Percentiles rank a stretch among this genome's conserved stretches.
Evolutionary conservation across 1,140 invertebrate species (phyloP).

Genomic region (Tetramorium parvispinum): DNA sequence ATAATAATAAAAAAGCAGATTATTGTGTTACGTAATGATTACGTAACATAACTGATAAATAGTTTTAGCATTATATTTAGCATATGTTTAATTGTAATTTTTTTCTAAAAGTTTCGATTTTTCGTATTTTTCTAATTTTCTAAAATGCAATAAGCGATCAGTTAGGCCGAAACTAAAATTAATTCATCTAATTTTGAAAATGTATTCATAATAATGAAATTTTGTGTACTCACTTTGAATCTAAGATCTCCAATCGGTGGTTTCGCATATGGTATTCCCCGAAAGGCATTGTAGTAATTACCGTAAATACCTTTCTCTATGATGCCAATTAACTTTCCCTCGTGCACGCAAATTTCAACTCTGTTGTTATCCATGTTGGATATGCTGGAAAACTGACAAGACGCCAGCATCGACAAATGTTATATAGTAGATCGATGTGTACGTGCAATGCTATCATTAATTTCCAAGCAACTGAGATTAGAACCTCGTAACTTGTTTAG

Average conservation of each 20-base stretch:
- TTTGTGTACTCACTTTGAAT: slow-evolving; percentile 66
- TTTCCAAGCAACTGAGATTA: no score
- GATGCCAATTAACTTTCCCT: slow-evolving; percentile 67
- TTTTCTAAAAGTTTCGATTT: neutral
- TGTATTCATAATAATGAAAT: neutral
- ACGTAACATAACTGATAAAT: neutral
- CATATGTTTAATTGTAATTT: neutral
- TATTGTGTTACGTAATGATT: neutral
- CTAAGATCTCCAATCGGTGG: slow-evolving; percentile 75
- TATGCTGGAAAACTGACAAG: neutral
- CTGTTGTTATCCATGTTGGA: neutral
- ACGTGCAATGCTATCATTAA: no score
- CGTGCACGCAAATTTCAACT: slow-evolving; percentile 20
- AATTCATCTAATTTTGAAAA: neutral
- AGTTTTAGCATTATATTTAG: neutral
- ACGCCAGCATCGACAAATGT: neutral
- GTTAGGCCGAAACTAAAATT: neutral
- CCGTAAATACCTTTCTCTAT: slow-evolving; percentile 55
- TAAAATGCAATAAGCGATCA: neutral
- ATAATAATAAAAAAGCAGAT: neutral
- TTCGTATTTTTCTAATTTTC: neutral
- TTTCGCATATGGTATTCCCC: slow-evolving; percentile 77
- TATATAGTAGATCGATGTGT: no score
- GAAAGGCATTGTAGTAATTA: slow-evolving; percentile 63
- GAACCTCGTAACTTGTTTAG: no score